Evolutionary conservation across 2,888 invertebrate species (phyloP).

Genomic region (Beris chalybata): DNA sequence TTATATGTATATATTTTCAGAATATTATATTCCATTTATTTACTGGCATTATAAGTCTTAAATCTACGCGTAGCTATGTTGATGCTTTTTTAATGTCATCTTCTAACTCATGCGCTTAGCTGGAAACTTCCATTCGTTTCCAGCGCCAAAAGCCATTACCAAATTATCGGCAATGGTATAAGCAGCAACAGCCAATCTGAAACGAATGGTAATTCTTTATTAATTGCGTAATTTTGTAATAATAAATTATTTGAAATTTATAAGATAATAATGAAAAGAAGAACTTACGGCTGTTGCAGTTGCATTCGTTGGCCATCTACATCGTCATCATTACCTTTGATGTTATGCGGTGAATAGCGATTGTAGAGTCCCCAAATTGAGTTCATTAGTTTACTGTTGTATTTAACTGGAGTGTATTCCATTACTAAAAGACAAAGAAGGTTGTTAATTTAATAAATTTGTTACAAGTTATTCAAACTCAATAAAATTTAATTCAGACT

Average conservation of each 20-base stretch:
- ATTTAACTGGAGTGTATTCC: conserved; percentile 72
- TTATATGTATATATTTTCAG: no score
- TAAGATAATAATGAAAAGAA: not conserved
- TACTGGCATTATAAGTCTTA: no score
- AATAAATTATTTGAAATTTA: no score
- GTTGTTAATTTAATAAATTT: not conserved
- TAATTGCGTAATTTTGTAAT: not conserved
- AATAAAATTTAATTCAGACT: not conserved
- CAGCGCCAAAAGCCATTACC: conserved; percentile 43
- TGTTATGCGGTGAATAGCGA: conserved; percentile 84
- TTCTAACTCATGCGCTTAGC: conserved; percentile 12
- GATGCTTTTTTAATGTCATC: not conserved
- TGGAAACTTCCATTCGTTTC: conserved; percentile 44
- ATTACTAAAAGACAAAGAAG: conserved; percentile 57
- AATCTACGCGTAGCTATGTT: no score
- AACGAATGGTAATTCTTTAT: conserved; percentile 21
- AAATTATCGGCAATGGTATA: conserved; percentile 45
- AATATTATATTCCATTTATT: no score
- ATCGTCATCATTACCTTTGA: conserved; percentile 73
- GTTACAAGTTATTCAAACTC: not conserved
- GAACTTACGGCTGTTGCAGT: conserved; percentile 48
- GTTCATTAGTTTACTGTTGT: conserved; percentile 86
- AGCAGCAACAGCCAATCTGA: conserved; percentile 47
- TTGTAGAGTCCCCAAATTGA: conserved; percentile 92
- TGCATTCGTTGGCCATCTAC: conserved; percentile 39